Evolutionary conservation across 2,113 vertebrate species (phyloP).

Genomic region (Cettia cetti): DNA sequence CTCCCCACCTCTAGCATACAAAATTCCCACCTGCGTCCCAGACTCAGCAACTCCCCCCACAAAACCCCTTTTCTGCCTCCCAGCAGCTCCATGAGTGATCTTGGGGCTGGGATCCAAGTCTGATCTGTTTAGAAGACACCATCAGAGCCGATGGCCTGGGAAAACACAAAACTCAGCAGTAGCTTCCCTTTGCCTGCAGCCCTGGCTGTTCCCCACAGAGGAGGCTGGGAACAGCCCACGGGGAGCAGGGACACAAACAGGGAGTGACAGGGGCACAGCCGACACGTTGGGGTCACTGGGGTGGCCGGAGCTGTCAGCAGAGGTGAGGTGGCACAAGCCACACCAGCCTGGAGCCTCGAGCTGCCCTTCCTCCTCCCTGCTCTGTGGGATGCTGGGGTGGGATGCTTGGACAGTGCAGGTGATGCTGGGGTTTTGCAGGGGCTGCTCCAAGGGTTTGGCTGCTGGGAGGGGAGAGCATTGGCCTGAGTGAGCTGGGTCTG

Average conservation of each 20-base stretch:
- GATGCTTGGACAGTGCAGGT: background rate
- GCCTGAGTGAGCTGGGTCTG: background rate
- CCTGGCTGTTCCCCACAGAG: background rate
- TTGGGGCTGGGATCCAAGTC: background rate
- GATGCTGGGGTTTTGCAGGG: background rate
- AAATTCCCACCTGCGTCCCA: background rate
- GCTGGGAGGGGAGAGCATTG: background rate
- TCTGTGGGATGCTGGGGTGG: background rate
- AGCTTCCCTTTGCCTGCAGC: background rate
- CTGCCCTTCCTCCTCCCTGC: background rate
- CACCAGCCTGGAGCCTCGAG: rapidly evolving
- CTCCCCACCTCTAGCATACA: background rate
- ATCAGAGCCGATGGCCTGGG: rapidly evolving
- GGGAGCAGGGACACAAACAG: background rate
- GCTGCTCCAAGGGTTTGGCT: background rate
- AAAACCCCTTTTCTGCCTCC: background rate
- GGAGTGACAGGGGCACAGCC: background rate
- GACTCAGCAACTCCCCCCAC: background rate
- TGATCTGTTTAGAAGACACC: background rate
- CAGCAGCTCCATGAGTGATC: background rate
- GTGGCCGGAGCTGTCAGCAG: background rate
- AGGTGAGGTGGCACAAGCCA: background rate
- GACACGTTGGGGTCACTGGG: rapidly evolving
- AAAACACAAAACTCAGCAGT: background rate
- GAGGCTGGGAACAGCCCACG: background rate